These are phyloP conservation scores for Erebia epiphron DNA, from an alignment of 2,888 invertebrate species.

Conservation along the genomic window DNA sequence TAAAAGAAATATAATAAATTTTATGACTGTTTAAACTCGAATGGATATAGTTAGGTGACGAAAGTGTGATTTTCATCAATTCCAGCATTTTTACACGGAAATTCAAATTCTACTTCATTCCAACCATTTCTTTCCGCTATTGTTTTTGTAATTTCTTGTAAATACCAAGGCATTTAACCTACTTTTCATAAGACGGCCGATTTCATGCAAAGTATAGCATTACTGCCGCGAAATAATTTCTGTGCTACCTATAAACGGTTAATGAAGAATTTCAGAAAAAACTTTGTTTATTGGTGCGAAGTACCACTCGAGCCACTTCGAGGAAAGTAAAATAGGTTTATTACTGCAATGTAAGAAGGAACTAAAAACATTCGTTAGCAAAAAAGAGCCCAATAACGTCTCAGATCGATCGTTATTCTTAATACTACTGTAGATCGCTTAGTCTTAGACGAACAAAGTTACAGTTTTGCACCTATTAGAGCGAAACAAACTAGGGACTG, in stretches of 20 bases:
- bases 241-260: constrained; percentile 9
- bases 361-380: no score
- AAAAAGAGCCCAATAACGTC: no score
- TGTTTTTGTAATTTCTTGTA: constrained; percentile 50
- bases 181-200: constrained; percentile 54
- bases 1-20: no score
- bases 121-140: not conserved
- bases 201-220: constrained; percentile 41
- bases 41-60: not conserved
- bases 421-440: no score
- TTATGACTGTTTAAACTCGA: no score
- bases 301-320: not conserved
- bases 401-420: no score
- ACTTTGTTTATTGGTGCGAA: constrained; percentile 13
- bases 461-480: no score
- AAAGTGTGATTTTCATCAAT: not conserved
- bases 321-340: constrained; percentile 5
- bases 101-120: constrained; percentile 9
- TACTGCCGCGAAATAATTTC: constrained; percentile 31
- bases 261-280: constrained; percentile 30
- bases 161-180: constrained; percentile 57
- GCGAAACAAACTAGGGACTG: no score
- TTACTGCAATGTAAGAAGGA: not conserved
- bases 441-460: no score
- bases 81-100: not conserved